Evolutionary conservation across 2,797 vertebrate genomes (phyloP), one percentile per base, ranked within the genome.

Genomic region (Sarcoramphus papa): DNA sequence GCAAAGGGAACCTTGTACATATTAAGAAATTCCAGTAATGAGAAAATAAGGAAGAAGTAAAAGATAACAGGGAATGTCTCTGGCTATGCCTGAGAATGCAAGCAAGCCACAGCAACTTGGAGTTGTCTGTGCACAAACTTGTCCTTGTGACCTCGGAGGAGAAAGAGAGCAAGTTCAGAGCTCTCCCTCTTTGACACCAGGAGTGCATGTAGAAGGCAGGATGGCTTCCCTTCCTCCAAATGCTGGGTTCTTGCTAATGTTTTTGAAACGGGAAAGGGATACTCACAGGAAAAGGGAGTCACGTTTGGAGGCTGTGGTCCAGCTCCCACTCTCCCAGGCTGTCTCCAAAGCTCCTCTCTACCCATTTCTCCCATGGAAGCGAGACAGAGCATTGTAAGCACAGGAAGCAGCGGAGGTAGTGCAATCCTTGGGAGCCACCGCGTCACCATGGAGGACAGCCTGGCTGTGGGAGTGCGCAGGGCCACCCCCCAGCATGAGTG

Each of bases 311-410:
- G 22, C 81, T 69, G 19, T 21, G 7, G 35, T 56, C 64, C 75
- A 80, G 48, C 25, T 85, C 48, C 22, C 7, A 31, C 31, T 59
- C 64, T 91, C 25, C 16, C 35, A 77, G 33, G 7, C 47, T 63
- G 25, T 9, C 23, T 77, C 56, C 60, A 83, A 73, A 74, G 40
- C 33, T 73, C 30, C 27, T 31, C 48, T 77, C 23, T 77, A 48
- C 33, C 31, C 13, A 4, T 37, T 82, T 76, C 70, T 82, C 37
- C n/a, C 63, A 40, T 1, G 3, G 65, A 70, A 63, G 31, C 0
- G 0, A 76, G 14, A 69, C 1, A 35, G 33, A 93, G 41, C 21
- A 43, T 3, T 67, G 8, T 19, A 67, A 68, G 33, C 0, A 0
- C 28, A 86, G 65, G 51, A 56, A 67, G 33, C 40, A 47, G 65